A percentile compares a stretch with the other conserved stretches of the same genome.
Conservation (phyloP, 2,888 invertebrate species). For the Megamerina dolium region DNA sequence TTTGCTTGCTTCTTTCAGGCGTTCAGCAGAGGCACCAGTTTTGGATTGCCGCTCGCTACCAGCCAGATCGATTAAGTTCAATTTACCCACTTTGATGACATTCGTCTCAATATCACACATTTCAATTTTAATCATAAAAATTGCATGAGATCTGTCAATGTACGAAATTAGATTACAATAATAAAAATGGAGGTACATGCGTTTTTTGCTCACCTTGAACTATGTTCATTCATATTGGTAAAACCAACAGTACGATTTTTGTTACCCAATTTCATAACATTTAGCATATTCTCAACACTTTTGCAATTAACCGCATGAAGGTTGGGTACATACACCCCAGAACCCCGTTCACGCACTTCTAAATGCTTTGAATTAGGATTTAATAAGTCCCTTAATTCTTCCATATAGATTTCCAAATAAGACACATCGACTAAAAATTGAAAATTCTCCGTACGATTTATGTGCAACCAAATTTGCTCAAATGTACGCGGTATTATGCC, state of each 20-base stretch:
- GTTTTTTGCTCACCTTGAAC: conserved; percentile 54
- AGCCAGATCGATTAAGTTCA: conserved; percentile 96
- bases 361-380: conserved; percentile 55
- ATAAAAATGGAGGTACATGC: background rate
- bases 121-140: conserved; percentile 96
- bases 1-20: conserved; percentile 92
- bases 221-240: conserved; percentile 98
- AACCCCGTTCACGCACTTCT: conserved; percentile 62
- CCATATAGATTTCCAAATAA: conserved; percentile 96
- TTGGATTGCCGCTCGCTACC: conserved; percentile 97
- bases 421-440: conserved; percentile 95
- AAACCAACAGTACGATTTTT: conserved; percentile 90
- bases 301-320: conserved; percentile 92
- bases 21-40: conserved; percentile 89
- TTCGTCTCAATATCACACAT: conserved; percentile 69
- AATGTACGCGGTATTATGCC: conserved; percentile 96
- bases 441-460: conserved; percentile 81
- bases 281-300: conserved; percentile 86
- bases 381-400: conserved; percentile 74
- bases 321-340: conserved; percentile 93
- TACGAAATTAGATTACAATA: background rate
- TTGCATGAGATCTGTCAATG: conserved; percentile 81
- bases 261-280: conserved; percentile 90
- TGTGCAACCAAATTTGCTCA: conserved; percentile 95
- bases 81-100: conserved; percentile 73